Evolutionary conservation across 2,797 vertebrate genomes (phyloP), one percentile per base, ranked within the genome.

Genomic region (Acanthiza pusilla): DNA sequence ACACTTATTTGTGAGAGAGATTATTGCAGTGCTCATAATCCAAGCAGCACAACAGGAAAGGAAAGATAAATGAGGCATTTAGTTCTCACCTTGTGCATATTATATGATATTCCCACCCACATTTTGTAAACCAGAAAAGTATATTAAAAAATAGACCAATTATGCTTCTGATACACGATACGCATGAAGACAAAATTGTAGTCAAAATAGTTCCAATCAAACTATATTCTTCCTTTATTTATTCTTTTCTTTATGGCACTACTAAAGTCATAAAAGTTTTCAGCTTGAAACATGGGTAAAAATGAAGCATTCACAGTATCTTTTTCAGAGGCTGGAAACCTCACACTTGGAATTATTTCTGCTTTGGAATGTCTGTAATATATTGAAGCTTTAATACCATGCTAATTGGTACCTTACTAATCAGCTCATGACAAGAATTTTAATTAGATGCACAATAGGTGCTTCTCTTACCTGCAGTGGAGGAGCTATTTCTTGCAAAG

Each of bases 341-440:
- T 62, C 86, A 75, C 10, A 10, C 32, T 86, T 86, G 54, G 51
- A 91, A 88, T 75, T 11, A 62, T 91, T 96, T 94, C 85, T 89
- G 47, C 66, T 93, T 78, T 88, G 70, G 65, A 81, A 89, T 93
- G 71, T 82, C 43, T 94, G 55, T 71, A 87, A 26, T 66, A 53
- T 32, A 68, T 36, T 62, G 71, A 87, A 66, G 73, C 54, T 47
- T 93, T 94, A 94, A 85, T 83, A 51, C 83, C 34, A 75, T 85
- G 62, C 68, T 97, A 90, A 93, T 96, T 81, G 72, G n/a, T 38
- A 80, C 55, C 57, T 74, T 75, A 76, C 85, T 96, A 96, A 96
- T 96, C 95, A 97, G 91, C 85, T 83, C 6, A 36, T 91, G 94
- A 96, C 89, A 91, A 47, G 92, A 96, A 94, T 81, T 83, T 91